phyloP scores from a whole-genome alignment of 2,113 vertebrate genomes.

The Atherinomorus stipes region DNA sequence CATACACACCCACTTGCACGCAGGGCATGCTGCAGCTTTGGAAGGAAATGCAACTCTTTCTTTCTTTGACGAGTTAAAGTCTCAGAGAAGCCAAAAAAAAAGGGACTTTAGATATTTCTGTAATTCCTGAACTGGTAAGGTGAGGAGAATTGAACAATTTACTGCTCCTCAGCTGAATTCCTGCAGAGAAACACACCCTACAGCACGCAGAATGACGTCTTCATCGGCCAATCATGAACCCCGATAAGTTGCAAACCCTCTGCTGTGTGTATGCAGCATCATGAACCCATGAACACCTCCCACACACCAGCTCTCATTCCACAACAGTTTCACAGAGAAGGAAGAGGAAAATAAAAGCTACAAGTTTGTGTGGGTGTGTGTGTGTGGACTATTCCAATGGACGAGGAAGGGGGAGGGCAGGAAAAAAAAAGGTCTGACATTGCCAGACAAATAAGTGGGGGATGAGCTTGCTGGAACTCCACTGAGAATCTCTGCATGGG shows the following conservation, averaged over 20 bases:
- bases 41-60: conserved; percentile 4
- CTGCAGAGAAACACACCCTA: not conserved
- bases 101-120: not conserved
- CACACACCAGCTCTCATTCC: conserved; percentile 7
- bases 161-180: not conserved
- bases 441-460: conserved; percentile 71
- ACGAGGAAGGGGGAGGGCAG: conserved; percentile 40
- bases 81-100: not conserved
- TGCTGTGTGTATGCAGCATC: conserved; percentile 34
- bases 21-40: conserved; percentile 33
- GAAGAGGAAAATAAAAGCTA: conserved; percentile 37
- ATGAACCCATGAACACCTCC: not conserved
- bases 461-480: conserved; percentile 55
- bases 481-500: conserved; percentile 60
- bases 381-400: conserved; percentile 16
- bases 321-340: conserved; percentile 11
- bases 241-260: conserved; percentile 26
- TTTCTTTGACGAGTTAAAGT: not conserved
- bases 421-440: conserved; percentile 46
- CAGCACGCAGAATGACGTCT: conserved; percentile 29
- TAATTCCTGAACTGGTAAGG: not conserved
- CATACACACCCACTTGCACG: conserved; percentile 48
- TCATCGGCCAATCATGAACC: conserved; percentile 39
- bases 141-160: conserved; percentile 4
- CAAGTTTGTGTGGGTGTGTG: conserved; percentile 19